Evolutionary conservation across 2,888 invertebrate species (phyloP), one percentile per base, ranked within the genome.

Genomic region (Eristalis tenax): DNA sequence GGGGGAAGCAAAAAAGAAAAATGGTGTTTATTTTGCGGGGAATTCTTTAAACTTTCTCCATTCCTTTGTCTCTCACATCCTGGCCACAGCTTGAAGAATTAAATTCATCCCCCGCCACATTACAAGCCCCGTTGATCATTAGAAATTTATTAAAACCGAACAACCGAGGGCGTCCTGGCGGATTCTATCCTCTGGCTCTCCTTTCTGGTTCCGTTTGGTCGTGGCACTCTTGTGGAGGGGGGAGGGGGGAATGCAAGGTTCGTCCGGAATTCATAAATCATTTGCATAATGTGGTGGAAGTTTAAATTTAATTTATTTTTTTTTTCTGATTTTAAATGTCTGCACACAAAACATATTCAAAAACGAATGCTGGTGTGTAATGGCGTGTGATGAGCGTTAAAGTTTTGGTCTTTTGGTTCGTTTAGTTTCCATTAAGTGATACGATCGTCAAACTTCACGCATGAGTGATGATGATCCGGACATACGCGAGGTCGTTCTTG

Each of bases 271-370:
- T 85, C 69, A 77, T 73, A 77, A 85, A 85, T 76, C 71, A 68
- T 77, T 81, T 81, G 76, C 76, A 81, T 85, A 81, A 82, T 85
- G 73, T 73, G 69, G 63, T 65, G 38, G 50, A 77, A 82, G 68
- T 77, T 85, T 81, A 76, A 80, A 80, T 81, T 71, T 75, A 38
- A 76, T 80, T 76, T 79, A 64, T 57, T 28, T 28, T 35, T 38
- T 76, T 71, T 56, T 63, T 64, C 5, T 3, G 2, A 4, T 26
- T 18, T 8, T 22, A 35, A 76, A 40, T 5, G 40, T 0, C 10
- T 4, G 35, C 28, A 32, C 23, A 50, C 61, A 23, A 59, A 65
- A 75, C 40, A 32, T 50, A 70, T 70, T 74, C 18, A 74, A 56
- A 32, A 65, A 65, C 18, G 18, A 32, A 38, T 40, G 13, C 18